Conservation (phyloP, 2,797 vertebrate species). For the Darevskia nairensis region DNA sequence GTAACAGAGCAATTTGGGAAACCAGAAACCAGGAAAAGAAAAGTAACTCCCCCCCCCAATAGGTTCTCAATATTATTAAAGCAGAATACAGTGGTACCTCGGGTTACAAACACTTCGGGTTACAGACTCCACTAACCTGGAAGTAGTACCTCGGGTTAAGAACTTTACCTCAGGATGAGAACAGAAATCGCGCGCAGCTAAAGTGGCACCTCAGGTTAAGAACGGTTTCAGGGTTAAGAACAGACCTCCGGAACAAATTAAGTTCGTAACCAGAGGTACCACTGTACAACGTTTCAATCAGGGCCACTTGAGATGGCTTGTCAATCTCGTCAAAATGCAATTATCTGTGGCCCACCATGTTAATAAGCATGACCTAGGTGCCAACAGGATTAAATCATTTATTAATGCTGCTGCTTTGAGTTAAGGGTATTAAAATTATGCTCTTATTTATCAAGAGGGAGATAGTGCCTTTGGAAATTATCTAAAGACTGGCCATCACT, state of each 20-base stretch:
- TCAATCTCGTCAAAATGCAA: conserved; percentile 53
- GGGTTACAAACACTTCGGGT: no score
- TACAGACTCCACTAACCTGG: no score
- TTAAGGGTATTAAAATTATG: conserved; percentile 53
- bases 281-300: conserved; percentile 14
- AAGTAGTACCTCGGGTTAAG: no score
- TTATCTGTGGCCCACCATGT: conserved; percentile 60
- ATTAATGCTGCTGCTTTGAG: conserved; percentile 61
- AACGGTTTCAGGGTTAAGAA: no score
- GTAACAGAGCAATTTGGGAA: conserved; percentile 37
- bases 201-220: no score
- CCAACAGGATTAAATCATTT: conserved; percentile 69
- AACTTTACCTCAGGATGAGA: no score
- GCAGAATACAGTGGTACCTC: conserved; percentile 17
- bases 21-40: conserved; percentile 14
- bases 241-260: no score
- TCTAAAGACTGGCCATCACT: conserved; percentile 35
- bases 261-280: no score
- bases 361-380: conserved; percentile 58
- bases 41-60: conserved; percentile 9
- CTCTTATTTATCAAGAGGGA: conserved; percentile 49
- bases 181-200: no score
- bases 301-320: conserved; percentile 18
- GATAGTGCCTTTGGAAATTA: conserved; percentile 38
- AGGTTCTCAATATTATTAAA: conserved; percentile 44